Evolutionary conservation across 2,113 vertebrate genomes (phyloP), one percentile per base, ranked within the genome.

Genomic region (Pterocles orientalis): DNA sequence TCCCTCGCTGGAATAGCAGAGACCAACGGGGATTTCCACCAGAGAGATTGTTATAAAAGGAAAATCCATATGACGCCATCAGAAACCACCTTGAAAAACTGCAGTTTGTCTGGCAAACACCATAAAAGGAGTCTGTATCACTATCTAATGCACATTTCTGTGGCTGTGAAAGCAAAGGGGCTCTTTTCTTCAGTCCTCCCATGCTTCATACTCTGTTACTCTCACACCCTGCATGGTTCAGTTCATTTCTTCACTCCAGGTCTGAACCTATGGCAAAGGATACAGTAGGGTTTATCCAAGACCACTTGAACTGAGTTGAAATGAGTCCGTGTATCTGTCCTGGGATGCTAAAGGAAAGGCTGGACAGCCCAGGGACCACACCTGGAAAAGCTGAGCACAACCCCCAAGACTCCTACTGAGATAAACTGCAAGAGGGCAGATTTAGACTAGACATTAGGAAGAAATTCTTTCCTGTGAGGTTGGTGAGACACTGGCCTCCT

Each of bases 31-130:
- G 92, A 94, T 90, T 96, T 96, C 93, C 87, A 86, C 2, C 0
- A 73, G 62, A 87, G 93, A 91, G 77, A 69, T 47, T 61, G 66
- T 95, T 92, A 58, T 89, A 91, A 94, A 91, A 94, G 65, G 91
- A 88, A 96, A 95, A 92, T 82, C 88, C 88, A 72, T 76, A 94
- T 39, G 92, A 96, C 4, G 16, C 85, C 9, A 1, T 76, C 57
- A 93, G 81, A 79, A 94, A 39, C 62, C 82, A 81, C 83, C 83
- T 89, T 68, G 69, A 76, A 61, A 82, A 86, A 34, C 48, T 91
- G 94, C 82, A 81, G 94, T 47, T 78, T 78, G 58, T 53, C 83
- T 93, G 66, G 48, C 39, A 60, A 91, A 88, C 23, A 88, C 68
- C 68, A 47, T 36, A 80, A 90, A 90, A 51, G 64, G 72, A 93